Conservation (phyloP, 2,888 invertebrate genomes). For the Hesperia comma region DNA sequence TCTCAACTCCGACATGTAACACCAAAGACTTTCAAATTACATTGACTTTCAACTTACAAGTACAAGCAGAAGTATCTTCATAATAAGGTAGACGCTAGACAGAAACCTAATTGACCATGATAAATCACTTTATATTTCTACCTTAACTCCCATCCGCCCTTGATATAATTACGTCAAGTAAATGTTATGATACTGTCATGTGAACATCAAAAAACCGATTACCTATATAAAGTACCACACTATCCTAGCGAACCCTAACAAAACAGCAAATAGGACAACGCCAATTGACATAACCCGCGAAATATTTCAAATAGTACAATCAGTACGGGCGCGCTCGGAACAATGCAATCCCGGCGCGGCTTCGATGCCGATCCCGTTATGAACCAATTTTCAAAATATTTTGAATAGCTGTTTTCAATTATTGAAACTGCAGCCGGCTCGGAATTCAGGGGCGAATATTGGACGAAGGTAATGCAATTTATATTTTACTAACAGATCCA, state of each 20-base stretch:
- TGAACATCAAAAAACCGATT: too few species aligned
- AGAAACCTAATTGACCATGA: too few species aligned
- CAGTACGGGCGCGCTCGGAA: slow-evolving; percentile 62
- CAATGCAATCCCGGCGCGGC: slow-evolving; percentile 64
- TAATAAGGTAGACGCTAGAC: too few species aligned
- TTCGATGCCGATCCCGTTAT: slow-evolving; percentile 68
- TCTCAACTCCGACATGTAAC: too few species aligned
- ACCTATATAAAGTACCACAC: background rate
- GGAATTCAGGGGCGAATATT: slow-evolving; percentile 71
- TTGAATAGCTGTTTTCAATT: slow-evolving; percentile 83
- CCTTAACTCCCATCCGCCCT: background rate
- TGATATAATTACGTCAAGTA: background rate
- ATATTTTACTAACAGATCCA: slow-evolving; percentile 44
- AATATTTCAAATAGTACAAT: slow-evolving; percentile 69
- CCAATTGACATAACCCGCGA: slow-evolving; percentile 67
- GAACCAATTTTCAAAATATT: slow-evolving; percentile 84
- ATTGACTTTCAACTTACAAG: too few species aligned
- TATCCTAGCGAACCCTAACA: background rate
- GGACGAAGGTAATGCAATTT: slow-evolving; percentile 54
- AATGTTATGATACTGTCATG: too few species aligned
- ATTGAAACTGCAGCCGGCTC: slow-evolving; percentile 74
- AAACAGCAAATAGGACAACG: slow-evolving; percentile 36
- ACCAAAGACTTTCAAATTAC: too few species aligned
- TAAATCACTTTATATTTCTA: background rate
- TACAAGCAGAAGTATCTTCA: too few species aligned